Evolutionary conservation across 2,797 vertebrate genomes (phyloP).

Genomic region (Sebastes nivosus): DNA sequence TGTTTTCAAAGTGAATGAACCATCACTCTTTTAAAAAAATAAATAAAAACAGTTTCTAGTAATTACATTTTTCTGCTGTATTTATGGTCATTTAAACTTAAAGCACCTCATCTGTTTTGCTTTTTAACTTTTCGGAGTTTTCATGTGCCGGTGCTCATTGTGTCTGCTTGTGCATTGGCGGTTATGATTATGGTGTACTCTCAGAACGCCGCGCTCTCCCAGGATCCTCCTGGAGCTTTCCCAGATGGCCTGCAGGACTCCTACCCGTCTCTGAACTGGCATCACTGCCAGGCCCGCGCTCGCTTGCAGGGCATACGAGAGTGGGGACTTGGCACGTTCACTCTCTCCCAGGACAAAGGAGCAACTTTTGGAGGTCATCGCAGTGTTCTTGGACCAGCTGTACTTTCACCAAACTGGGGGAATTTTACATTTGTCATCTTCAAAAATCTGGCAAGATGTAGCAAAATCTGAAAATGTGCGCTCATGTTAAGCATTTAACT

Average conservation of each 20-base stretch:
- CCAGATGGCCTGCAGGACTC: conserved; percentile 83
- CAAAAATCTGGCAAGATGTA: not conserved
- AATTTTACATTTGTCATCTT: conserved; percentile 17
- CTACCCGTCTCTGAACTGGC: conserved; percentile 72
- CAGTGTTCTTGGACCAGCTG: conserved; percentile 61
- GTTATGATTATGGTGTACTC: conserved; percentile 64
- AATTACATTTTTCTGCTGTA: not conserved
- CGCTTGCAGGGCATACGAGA: conserved; percentile 68
- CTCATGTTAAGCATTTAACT: not conserved
- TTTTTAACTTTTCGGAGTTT: not conserved
- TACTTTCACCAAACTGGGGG: conserved; percentile 22
- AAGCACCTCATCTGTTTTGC: not conserved
- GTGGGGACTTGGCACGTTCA: conserved; percentile 78
- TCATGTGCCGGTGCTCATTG: not conserved
- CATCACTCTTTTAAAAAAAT: not conserved
- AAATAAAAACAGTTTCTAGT: not conserved
- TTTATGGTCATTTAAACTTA: not conserved
- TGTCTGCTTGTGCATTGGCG: conserved; percentile 7
- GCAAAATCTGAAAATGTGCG: not conserved
- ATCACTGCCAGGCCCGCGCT: conserved; percentile 66
- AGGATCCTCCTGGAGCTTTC: conserved; percentile 82
- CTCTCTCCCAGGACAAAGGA: conserved; percentile 73
- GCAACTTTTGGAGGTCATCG: conserved; percentile 83
- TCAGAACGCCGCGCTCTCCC: conserved; percentile 64
- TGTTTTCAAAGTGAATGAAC: conserved; percentile 9